These are phyloP conservation scores for Linepithema humile DNA, from an alignment of 1,140 invertebrate genomes.

Conservation along the genomic window DNA sequence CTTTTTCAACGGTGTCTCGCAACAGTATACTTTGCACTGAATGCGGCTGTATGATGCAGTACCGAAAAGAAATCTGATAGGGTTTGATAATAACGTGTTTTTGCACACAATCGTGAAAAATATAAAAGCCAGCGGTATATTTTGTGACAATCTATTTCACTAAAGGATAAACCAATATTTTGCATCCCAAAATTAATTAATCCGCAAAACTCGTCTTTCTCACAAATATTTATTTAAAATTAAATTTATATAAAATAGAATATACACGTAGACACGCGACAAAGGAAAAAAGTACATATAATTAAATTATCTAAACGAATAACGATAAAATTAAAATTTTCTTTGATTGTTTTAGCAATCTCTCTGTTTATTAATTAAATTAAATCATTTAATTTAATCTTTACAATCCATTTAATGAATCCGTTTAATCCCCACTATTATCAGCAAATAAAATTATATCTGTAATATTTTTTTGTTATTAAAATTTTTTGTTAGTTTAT, in stretches of 20 bases:
- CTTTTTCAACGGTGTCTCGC: constrained; percentile 22
- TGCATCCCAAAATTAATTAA: background rate
- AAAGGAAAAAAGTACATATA: no score
- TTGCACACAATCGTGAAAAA: background rate
- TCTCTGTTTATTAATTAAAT: background rate
- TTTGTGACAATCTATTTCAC: background rate
- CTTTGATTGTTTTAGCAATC: background rate
- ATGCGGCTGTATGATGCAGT: constrained; percentile 12
- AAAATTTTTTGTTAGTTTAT: background rate
- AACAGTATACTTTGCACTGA: constrained; percentile 28
- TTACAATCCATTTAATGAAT: background rate
- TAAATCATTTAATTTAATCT: background rate
- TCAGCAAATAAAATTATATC: background rate
- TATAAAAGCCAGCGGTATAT: background rate
- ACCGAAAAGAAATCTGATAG: constrained; percentile 40
- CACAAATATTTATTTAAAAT: background rate
- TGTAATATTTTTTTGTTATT: background rate
- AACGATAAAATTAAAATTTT: background rate
- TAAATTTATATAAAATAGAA: no score
- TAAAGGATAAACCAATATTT: background rate
- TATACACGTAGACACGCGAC: no score
- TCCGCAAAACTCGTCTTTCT: background rate
- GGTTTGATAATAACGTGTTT: constrained; percentile 20
- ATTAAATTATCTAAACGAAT: background rate
- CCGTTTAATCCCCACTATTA: background rate